Evolutionary conservation across 2,113 vertebrate genomes (phyloP).

Genomic region (Setophaga petechia): DNA sequence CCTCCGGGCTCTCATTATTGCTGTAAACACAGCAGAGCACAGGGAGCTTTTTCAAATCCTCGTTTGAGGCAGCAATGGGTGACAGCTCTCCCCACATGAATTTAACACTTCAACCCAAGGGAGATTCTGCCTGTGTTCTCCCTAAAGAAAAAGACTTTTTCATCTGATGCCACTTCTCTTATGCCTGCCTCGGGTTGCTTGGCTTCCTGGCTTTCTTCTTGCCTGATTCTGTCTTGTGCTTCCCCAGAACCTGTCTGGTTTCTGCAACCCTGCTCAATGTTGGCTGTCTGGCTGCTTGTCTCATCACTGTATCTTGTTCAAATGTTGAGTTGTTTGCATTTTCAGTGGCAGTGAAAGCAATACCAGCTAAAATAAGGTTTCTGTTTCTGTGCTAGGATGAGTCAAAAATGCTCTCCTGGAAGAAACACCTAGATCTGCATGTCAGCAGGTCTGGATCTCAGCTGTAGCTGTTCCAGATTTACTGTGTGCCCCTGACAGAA

Average conservation of each 20-base stretch:
- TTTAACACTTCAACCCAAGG: not conserved
- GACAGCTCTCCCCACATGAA: slow-evolving; percentile 7
- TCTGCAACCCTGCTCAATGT: not conserved
- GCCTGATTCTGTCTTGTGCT: not conserved
- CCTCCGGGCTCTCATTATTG: slow-evolving; percentile 55
- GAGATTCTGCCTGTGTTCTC: slow-evolving; percentile 1
- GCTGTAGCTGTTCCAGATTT: not conserved
- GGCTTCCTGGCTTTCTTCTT: not conserved
- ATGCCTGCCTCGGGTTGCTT: not conserved
- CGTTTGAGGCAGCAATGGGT: slow-evolving; percentile 8
- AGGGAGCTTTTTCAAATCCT: slow-evolving; percentile 21
- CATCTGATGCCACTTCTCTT: not conserved
- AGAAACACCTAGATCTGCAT: not conserved
- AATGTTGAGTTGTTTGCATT: not conserved
- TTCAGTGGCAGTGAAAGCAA: not conserved
- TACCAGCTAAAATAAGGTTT: not conserved
- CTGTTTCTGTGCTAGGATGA: not conserved
- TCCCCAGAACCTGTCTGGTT: not conserved
- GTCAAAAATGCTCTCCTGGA: not conserved
- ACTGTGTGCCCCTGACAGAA: not conserved
- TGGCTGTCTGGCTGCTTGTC: not conserved
- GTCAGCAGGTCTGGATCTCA: not conserved
- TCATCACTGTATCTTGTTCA: not conserved
- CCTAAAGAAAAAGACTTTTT: not conserved
- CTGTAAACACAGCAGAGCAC: slow-evolving; percentile 48